Evolutionary conservation across 2,888 invertebrate genomes (phyloP).

Genomic region (Toxonevra muliebris): DNA sequence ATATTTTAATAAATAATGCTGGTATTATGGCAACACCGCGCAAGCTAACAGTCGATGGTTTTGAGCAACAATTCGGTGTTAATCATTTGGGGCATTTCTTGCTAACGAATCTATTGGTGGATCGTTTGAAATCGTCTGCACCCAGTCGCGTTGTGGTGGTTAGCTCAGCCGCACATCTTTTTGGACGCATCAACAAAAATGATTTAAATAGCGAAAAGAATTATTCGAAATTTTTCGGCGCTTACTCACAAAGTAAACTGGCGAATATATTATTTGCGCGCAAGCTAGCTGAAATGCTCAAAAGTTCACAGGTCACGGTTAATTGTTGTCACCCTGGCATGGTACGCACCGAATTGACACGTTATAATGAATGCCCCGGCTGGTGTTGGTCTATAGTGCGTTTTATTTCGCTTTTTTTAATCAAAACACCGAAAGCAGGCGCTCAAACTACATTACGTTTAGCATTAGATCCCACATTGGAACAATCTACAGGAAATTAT

Average conservation of each 20-base stretch:
- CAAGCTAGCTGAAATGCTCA: conserved; percentile 72
- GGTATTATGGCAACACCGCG: conserved; percentile 66
- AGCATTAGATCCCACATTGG: conserved; percentile 60
- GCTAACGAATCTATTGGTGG: conserved; percentile 69
- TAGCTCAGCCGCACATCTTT: conserved; percentile 74
- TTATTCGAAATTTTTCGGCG: conserved; percentile 72
- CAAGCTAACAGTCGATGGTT: conserved; percentile 67
- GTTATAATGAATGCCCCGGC: conserved; percentile 58
- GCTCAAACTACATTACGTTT: conserved; percentile 61
- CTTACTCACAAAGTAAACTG: conserved; percentile 81
- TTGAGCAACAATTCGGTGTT: conserved; percentile 70
- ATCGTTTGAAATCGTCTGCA: conserved; percentile 68
- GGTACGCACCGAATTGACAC: conserved; percentile 78
- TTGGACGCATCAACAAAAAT: conserved; percentile 73
- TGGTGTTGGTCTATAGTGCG: conserved; percentile 47
- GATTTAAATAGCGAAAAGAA: conserved; percentile 76
- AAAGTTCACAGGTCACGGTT: conserved; percentile 71
- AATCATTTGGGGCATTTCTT: conserved; percentile 73
- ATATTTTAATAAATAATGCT: conserved; percentile 71
- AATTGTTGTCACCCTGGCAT: conserved; percentile 80
- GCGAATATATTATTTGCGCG: conserved; percentile 80
- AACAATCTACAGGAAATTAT: conserved; percentile 56
- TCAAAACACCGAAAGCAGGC: conserved; percentile 60
- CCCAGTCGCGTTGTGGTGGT: conserved; percentile 82
- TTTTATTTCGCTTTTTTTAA: conserved; percentile 48